Conservation (phyloP, 2,113 vertebrate species). For the Benthochromis sp. region DNA sequence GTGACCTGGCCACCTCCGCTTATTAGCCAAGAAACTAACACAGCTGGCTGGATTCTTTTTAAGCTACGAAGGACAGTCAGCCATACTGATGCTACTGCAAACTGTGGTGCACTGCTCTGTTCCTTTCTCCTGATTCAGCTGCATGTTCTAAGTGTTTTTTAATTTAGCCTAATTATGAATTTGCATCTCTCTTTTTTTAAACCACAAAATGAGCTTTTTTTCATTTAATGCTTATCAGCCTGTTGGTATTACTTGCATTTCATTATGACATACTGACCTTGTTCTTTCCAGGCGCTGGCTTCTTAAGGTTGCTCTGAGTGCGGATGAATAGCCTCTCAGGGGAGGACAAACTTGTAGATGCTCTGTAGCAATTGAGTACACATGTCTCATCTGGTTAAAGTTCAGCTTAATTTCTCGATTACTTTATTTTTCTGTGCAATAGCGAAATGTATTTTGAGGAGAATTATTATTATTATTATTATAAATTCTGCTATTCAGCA, state of each 20-base stretch:
- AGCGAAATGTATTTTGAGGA: background rate
- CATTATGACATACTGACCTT: background rate
- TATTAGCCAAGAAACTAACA: background rate
- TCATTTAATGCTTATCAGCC: background rate
- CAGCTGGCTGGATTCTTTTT: background rate
- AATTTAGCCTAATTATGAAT: rapidly evolving
- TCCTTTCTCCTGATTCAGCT: background rate
- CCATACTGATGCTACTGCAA: background rate
- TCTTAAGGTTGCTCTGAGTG: background rate
- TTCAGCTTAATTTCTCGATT: background rate
- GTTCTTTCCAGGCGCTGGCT: background rate
- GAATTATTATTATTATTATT: background rate
- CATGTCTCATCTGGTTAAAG: background rate
- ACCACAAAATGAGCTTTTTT: background rate
- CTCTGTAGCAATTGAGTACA: background rate
- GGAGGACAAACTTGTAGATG: background rate
- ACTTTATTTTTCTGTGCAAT: background rate
- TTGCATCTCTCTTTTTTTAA: rapidly evolving
- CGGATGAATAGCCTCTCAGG: background rate
- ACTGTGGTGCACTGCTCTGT: background rate
- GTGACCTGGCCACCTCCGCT: background rate
- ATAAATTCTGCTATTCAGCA: background rate
- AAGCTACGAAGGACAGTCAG: background rate
- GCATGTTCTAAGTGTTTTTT: background rate
- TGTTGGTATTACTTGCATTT: background rate